Percentiles rank a stretch among this genome's conserved stretches.
Evolutionary conservation across 2,888 invertebrate species (phyloP).

Genomic region (Limnephilus auricula): DNA sequence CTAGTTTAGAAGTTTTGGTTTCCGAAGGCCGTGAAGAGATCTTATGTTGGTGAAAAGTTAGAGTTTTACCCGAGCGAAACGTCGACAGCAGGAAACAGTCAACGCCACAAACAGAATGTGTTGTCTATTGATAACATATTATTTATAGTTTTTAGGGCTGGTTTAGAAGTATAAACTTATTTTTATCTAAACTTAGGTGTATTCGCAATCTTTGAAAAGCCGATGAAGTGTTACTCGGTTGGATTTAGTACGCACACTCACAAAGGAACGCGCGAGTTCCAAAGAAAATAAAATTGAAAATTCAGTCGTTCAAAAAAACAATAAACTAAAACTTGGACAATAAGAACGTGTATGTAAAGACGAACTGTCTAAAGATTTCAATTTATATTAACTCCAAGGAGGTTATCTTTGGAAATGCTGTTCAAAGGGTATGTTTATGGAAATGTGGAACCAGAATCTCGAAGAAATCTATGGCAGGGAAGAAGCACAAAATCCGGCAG

Average conservation of each 20-base stretch:
- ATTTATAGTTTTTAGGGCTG: slow-evolving; percentile 23
- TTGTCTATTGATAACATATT: slow-evolving; percentile 47
- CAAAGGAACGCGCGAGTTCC: background rate
- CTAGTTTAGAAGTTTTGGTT: slow-evolving; percentile 34
- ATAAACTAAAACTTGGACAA: background rate
- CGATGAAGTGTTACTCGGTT: background rate
- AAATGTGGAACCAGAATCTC: too few relatives aligned
- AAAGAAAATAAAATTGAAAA: background rate
- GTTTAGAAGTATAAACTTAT: background rate
- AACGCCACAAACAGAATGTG: slow-evolving; percentile 7
- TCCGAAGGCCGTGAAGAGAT: slow-evolving; percentile 32
- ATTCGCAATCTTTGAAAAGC: background rate
- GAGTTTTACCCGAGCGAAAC: slow-evolving; percentile 6
- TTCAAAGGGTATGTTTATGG: too few relatives aligned
- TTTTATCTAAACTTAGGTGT: background rate
- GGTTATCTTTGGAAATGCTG: too few relatives aligned
- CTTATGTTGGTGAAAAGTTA: background rate
- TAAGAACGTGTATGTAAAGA: too few relatives aligned
- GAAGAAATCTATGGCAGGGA: background rate
- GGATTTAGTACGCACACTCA: background rate
- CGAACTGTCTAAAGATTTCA: too few relatives aligned
- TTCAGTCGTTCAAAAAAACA: background rate
- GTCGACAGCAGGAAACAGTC: slow-evolving; percentile 19
- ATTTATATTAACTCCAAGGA: too few relatives aligned
- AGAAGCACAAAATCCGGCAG: background rate